phyloP scores from a whole-genome alignment of 2,113 vertebrate genomes.

The Ancistrus triradiatus region DNA sequence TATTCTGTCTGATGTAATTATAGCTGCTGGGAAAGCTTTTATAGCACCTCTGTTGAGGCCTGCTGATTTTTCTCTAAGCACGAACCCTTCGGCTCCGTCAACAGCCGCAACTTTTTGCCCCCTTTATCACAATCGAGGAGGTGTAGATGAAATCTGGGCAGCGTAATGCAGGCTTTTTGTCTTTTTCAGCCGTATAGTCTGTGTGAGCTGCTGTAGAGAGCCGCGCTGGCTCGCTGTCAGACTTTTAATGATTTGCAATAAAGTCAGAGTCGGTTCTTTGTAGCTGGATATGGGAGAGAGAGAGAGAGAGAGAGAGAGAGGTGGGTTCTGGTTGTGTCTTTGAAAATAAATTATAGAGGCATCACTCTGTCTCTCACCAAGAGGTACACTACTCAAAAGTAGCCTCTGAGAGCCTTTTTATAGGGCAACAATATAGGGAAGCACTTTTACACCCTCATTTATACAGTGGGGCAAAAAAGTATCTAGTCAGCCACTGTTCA shows the following conservation, averaged over 20 bases:
- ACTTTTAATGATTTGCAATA: too few species aligned
- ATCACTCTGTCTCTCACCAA: too few species aligned
- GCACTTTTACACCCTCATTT: too few species aligned
- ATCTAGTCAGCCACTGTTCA: too few species aligned
- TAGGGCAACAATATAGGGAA: too few species aligned
- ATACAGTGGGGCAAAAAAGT: too few species aligned
- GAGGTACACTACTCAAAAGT: too few species aligned
- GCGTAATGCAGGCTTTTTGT: conserved; percentile 38
- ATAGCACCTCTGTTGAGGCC: conserved; percentile 25
- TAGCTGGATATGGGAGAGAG: conserved; percentile 54
- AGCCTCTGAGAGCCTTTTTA: too few species aligned
- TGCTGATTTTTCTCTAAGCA: conserved; percentile 45
- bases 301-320: conserved; percentile 22
- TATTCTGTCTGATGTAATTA: conserved; percentile 33
- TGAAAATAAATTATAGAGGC: too few species aligned
- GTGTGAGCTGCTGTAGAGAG: too few species aligned
- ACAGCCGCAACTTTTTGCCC: conserved; percentile 30
- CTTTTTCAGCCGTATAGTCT: conserved; percentile 45
- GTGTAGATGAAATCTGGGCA: conserved; percentile 29
- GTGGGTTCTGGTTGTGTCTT: too few species aligned
- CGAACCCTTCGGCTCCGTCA: conserved; percentile 48
- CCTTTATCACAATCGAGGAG: conserved; percentile 8
- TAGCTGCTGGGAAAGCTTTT: conserved; percentile 23
- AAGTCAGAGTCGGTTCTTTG: conserved; percentile 62
- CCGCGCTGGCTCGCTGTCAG: conserved; percentile 56